These are phyloP conservation scores for Tribolium castaneum DNA, from an alignment of 1,140 invertebrate genomes.

Conservation along the genomic window DNA sequence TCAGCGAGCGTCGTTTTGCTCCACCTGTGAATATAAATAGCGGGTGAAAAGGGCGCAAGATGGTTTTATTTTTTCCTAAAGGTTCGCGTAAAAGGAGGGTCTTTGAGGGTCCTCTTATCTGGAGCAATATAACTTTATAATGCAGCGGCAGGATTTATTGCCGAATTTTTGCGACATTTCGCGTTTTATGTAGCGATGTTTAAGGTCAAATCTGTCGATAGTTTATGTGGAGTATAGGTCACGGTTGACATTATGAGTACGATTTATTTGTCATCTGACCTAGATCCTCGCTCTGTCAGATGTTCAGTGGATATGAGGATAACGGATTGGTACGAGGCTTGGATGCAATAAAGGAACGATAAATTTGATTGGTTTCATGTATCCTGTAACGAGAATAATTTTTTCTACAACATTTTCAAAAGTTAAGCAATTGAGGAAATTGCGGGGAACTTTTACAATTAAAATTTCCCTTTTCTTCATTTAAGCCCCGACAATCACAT, in stretches of 20 bases:
- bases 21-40: slow-evolving; percentile 28
- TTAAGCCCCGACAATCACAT: slow-evolving; percentile 26
- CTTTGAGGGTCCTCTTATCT: background rate
- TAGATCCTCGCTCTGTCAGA: slow-evolving; percentile 2
- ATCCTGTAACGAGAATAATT: background rate
- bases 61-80: slow-evolving; percentile 21
- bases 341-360: background rate
- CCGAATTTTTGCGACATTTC: background rate
- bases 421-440: slow-evolving; percentile 11
- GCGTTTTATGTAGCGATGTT: background rate
- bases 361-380: slow-evolving; percentile 9
- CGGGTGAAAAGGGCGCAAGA: background rate
- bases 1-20: slow-evolving; percentile 5
- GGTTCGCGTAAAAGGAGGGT: background rate
- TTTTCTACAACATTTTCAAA: background rate
- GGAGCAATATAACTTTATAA: slow-evolving; percentile 7
- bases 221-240: slow-evolving; percentile 2
- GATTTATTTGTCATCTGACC: slow-evolving; percentile 13
- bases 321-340: background rate
- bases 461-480: slow-evolving; percentile 30
- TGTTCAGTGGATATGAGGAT: background rate
- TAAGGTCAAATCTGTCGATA: slow-evolving; percentile 4
- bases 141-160: background rate
- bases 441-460: slow-evolving; percentile 29
- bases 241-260: slow-evolving; percentile 2